Base-by-base conservation (phyloP, 37 sponge, comb jelly and placozoan species). In the Beroe forskalii region DNA sequence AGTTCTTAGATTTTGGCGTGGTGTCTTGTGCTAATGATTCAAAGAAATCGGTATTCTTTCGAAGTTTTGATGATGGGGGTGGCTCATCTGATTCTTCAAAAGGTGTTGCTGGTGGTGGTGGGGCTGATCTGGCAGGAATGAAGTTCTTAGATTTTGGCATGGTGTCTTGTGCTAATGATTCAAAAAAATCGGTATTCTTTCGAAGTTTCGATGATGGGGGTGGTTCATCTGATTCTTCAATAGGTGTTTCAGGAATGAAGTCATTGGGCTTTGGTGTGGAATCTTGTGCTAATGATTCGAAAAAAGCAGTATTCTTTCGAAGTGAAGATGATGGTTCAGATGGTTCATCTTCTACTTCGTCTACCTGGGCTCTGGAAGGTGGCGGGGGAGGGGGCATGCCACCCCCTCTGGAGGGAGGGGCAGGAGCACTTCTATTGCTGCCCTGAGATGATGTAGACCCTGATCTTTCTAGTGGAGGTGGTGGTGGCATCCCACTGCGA, bases 351-450 rank as follows among this genome's bases (percentile, higher is more conserved):
- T n/a, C n/a, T n/a, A n/a, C n/a, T n/a, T n/a, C n/a, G n/a, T n/a
- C 37, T 69, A 69, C 72, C 72, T 69, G 33, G 17, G 32, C 38
- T 69, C 72, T 69, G 31, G 66, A 27, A 64, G 66, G 66, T 0
- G 72, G 37, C 0, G 72, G 72, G 4, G 72, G 72, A 17, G 72
- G 72, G 17, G 72, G 72, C 72, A 69, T 69, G 72, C 8, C 39
- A 14, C 72, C 72, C 12, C 72, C 72, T 19, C 72, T 17, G 4
- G 38, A 36, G 6, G 38, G 38, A 36, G 72, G 72, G 39, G 72
- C 48, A n/a, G 86, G 55, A 12, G 86, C 48, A 3, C n/a, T 48
- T 23, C 86, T 37, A 12, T 48, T 80, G 48, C n/a, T 27, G 20
- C 38, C 38, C n/a, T 32, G 86, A 80, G 86, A 20, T 20, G 86